Percentiles rank a stretch among this genome's conserved stretches.
These are phyloP conservation scores for Parapsyche elsis DNA, from an alignment of 1,140 invertebrate species.

Conservation along the genomic window DNA sequence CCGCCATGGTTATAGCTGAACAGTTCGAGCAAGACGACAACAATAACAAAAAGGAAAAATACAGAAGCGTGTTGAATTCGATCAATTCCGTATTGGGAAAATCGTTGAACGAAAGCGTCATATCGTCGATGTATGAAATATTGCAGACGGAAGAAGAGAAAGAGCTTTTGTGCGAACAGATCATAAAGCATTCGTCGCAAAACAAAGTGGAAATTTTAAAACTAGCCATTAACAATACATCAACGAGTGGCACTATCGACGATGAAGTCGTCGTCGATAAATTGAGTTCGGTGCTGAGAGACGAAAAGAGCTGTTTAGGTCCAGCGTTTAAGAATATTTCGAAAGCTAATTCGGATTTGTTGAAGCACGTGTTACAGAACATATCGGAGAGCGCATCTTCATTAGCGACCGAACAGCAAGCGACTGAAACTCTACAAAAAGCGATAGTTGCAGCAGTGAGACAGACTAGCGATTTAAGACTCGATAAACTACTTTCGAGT, in stretches of 20 bases:
- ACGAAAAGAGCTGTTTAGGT: slow-evolving; percentile 69
- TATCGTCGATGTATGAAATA: slow-evolving; percentile 65
- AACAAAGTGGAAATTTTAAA: slow-evolving; percentile 73
- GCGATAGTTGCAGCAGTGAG: slow-evolving; percentile 72
- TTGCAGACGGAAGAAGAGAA: slow-evolving; percentile 66
- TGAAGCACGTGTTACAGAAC: slow-evolving; percentile 68
- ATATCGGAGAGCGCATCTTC: slow-evolving; percentile 70
- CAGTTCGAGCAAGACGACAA: slow-evolving; percentile 65
- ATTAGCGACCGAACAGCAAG: slow-evolving; percentile 71
- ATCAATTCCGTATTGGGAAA: slow-evolving; percentile 66
- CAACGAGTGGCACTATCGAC: slow-evolving; percentile 63
- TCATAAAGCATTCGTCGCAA: slow-evolving; percentile 64
- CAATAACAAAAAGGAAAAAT: slow-evolving; percentile 66
- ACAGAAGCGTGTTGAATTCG: slow-evolving; percentile 69
- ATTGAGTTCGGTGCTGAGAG: slow-evolving; percentile 69
- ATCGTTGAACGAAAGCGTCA: slow-evolving; percentile 65
- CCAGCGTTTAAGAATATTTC: slow-evolving; percentile 72
- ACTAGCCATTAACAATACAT: slow-evolving; percentile 67
- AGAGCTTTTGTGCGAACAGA: slow-evolving; percentile 65
- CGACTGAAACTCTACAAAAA: slow-evolving; percentile 71
- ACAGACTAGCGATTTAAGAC: slow-evolving; percentile 69
- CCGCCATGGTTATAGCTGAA: slow-evolving; percentile 68
- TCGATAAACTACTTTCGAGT: slow-evolving; percentile 68
- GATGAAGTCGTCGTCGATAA: slow-evolving; percentile 70
- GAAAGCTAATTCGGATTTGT: slow-evolving; percentile 67